Evolutionary conservation across 2,113 vertebrate species (phyloP).

Genomic region (Ciconia maguari): DNA sequence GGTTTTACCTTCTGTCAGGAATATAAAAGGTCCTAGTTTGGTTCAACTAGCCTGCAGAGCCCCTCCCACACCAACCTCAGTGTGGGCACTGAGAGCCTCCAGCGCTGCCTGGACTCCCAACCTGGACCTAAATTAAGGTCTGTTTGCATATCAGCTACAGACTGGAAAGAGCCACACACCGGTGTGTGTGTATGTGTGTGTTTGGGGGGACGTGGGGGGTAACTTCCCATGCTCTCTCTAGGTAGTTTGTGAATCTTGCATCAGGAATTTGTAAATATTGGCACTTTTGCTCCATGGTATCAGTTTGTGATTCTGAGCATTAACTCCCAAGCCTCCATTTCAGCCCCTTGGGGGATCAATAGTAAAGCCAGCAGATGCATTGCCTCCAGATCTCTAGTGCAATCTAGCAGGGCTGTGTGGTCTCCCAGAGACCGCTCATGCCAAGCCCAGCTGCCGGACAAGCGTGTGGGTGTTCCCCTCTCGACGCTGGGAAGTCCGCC

Average conservation of each 20-base stretch:
- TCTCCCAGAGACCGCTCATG: neutral
- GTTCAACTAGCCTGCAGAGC: neutral
- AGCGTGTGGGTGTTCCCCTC: neutral
- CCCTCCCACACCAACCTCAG: neutral
- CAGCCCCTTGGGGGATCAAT: neutral
- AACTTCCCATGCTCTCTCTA: neutral
- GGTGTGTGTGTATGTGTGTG: accelerated
- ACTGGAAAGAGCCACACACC: neutral
- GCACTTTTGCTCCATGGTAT: neutral
- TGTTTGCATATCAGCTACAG: accelerated
- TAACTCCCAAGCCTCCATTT: neutral
- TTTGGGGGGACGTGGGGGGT: accelerated
- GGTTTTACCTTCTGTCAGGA: neutral
- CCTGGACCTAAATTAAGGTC: neutral
- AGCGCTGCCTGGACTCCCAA: neutral
- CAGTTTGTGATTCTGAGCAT: neutral
- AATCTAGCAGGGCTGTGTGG: neutral
- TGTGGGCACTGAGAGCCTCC: neutral
- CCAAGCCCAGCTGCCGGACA: neutral
- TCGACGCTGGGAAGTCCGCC: neutral
- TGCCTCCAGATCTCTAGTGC: neutral
- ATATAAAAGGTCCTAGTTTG: neutral
- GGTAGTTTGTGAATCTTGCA: neutral
- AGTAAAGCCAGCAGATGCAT: neutral
- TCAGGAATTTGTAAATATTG: neutral